A percentile compares a stretch with the other conserved stretches of the same genome.
Conservation (phyloP, 2,888 invertebrate genomes). For the Glaucopsyche alexis region DNA sequence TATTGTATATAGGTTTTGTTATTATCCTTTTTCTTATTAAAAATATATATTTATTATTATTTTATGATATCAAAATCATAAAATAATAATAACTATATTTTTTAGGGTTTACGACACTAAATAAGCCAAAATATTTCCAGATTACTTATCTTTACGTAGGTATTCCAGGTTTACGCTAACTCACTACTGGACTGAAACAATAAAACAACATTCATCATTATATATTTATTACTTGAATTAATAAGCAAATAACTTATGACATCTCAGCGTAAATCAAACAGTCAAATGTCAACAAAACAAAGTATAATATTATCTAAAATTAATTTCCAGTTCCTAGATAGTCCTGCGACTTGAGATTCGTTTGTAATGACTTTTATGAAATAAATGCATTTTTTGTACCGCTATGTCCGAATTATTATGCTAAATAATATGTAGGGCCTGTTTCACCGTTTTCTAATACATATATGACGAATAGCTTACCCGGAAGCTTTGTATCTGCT, state of each 20-base stretch:
- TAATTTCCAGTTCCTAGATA: slow-evolving; percentile 27
- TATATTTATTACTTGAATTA: slow-evolving; percentile 38
- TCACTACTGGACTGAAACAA: not conserved
- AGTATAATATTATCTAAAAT: slow-evolving; percentile 34
- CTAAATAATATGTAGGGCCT: slow-evolving; percentile 5
- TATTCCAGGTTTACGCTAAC: no score
- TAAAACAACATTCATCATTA: slow-evolving; percentile 32
- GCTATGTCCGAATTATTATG: slow-evolving; percentile 28
- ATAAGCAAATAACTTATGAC: slow-evolving; percentile 40
- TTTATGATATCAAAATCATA: no score
- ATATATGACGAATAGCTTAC: no score
- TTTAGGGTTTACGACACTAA: no score
- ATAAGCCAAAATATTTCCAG: no score
- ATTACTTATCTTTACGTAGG: no score
- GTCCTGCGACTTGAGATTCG: slow-evolving; percentile 3
- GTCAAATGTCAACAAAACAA: slow-evolving; percentile 36
- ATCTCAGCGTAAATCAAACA: slow-evolving; percentile 37
- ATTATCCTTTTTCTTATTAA: no score
- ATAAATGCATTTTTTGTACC: slow-evolving; percentile 34
- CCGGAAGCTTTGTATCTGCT: no score
- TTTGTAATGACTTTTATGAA: slow-evolving; percentile 26
- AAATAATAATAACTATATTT: no score
- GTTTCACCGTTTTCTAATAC: no score
- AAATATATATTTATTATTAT: no score
- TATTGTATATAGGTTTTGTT: no score